phyloP scores from a whole-genome alignment of 2,113 vertebrate genomes.

The Gymnogyps californianus region DNA sequence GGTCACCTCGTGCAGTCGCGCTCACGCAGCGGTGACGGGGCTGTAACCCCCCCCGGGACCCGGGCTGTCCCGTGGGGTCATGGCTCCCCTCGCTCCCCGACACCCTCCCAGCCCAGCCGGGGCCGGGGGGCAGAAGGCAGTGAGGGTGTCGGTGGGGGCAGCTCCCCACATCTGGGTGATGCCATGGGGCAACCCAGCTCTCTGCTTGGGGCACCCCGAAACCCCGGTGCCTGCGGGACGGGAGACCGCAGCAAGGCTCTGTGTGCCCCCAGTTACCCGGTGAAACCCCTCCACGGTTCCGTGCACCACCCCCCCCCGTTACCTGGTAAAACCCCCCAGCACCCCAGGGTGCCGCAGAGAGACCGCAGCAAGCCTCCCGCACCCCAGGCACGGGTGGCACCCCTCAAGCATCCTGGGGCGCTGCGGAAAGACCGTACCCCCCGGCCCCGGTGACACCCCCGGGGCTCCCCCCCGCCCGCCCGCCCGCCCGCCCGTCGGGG shows the following conservation, averaged over 20 bases:
- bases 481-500: not conserved
- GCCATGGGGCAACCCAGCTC: not conserved
- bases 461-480: not conserved
- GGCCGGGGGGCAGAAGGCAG: not conserved
- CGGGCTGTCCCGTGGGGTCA: not conserved
- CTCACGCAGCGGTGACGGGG: not conserved
- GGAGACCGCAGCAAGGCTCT: not conserved
- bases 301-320: rapidly evolving
- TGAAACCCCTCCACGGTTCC: not conserved
- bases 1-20: rapidly evolving
- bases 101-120: not conserved
- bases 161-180: not conserved
- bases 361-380: not conserved
- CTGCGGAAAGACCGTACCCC: not conserved
- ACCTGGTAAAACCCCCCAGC: not conserved
- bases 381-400: too few species aligned
- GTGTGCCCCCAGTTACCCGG: rapidly evolving
- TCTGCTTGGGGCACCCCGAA: not conserved
- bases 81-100: not conserved
- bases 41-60: not conserved
- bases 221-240: not conserved
- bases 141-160: not conserved
- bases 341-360: not conserved
- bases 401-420: not conserved
- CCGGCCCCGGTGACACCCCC: too few species aligned